Evolutionary conservation across 2,888 invertebrate genomes (phyloP).

Genomic region (Latrodectus elegans): DNA sequence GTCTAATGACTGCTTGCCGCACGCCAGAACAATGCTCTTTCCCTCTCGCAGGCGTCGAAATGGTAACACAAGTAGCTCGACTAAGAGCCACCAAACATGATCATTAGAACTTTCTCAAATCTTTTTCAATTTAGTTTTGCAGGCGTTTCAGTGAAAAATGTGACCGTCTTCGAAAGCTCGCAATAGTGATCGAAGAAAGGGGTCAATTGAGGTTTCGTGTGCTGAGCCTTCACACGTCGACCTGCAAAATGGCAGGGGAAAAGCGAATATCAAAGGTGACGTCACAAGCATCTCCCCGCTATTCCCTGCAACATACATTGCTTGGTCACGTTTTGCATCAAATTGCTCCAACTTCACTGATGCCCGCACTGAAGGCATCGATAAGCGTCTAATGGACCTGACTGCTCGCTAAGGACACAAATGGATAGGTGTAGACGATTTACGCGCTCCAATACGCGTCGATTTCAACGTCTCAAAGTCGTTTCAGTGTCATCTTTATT

Average conservation of each 20-base stretch:
- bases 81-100: background rate
- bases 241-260: conserved; percentile 13
- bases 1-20: background rate
- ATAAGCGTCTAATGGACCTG: background rate
- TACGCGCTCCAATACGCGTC: too few relatives aligned
- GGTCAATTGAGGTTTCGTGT: conserved; percentile 54
- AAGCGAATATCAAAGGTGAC: conserved; percentile 21
- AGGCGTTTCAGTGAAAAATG: background rate
- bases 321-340: conserved; percentile 25
- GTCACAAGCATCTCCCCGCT: conserved; percentile 7
- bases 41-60: conserved; percentile 6
- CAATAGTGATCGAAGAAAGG: conserved; percentile 4
- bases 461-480: too few relatives aligned
- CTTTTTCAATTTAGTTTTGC: background rate
- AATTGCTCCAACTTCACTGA: conserved; percentile 27
- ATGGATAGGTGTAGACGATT: too few relatives aligned
- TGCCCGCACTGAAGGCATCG: conserved; percentile 6
- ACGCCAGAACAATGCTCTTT: background rate
- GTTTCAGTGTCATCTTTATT: too few relatives aligned
- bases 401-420: background rate
- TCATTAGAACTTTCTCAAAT: conserved; percentile 1
- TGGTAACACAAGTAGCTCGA: conserved; percentile 27
- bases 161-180: conserved; percentile 2
- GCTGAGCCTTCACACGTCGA: conserved; percentile 15
- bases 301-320: conserved; percentile 5